Evolutionary conservation across 1,140 invertebrate species (phyloP).

Genomic region (Listronotus oregonensis): DNA sequence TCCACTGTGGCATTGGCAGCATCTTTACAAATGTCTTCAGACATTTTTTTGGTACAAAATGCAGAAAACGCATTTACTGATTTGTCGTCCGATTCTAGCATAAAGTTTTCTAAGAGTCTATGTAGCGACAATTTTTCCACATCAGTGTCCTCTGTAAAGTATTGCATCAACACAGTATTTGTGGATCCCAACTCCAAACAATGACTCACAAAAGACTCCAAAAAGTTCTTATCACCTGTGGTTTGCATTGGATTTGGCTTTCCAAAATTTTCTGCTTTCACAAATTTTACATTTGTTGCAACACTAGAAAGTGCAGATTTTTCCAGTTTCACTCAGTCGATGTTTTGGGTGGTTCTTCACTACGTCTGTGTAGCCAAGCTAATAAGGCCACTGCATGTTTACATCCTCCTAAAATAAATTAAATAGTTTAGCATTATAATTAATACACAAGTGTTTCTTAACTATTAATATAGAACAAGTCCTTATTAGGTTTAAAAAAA

Average conservation of each 20-base stretch:
- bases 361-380: too few species aligned
- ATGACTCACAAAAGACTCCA: too few species aligned
- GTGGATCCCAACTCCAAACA: not conserved
- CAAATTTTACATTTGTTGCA: constrained; percentile 32
- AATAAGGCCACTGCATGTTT: constrained; percentile 2
- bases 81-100: too few species aligned
- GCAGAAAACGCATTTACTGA: too few species aligned
- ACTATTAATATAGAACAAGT: too few species aligned
- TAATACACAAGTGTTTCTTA: constrained; percentile 6
- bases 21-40: not conserved
- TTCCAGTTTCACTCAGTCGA: constrained; percentile 48
- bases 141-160: not conserved
- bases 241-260: not conserved
- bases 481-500: too few species aligned
- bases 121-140: too few species aligned
- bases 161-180: constrained; percentile 2
- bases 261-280: constrained; percentile 33
- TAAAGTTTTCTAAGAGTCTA: too few species aligned
- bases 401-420: constrained; percentile 18
- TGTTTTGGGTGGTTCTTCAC: constrained; percentile 29
- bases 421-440: constrained; percentile 38
- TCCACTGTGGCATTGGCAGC: not conserved
- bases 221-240: too few species aligned
- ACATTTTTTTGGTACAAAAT: too few species aligned
- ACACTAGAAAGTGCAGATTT: constrained; percentile 38